Conservation (phyloP, 30 jellyfish, hydroid and myxozoan genomes). For the Hydra vulgaris region DNA sequence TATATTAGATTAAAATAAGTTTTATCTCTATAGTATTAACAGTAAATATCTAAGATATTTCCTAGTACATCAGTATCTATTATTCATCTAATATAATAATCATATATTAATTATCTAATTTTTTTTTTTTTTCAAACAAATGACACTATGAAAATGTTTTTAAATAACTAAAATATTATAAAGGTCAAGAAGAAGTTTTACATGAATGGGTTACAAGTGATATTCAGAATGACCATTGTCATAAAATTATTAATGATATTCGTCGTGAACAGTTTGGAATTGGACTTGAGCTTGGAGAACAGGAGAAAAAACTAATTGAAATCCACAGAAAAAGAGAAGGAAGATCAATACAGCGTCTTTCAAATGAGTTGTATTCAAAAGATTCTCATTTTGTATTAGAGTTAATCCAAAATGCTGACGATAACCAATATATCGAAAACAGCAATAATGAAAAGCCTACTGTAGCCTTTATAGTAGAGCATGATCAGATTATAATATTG, state of each 20-base stretch:
- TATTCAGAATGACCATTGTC: background rate
- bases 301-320: slow-evolving; percentile 23
- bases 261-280: slow-evolving; percentile 52
- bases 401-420: slow-evolving; percentile 81
- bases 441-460: slow-evolving; percentile 55
- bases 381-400: slow-evolving; percentile 81
- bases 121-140: too few relatives aligned
- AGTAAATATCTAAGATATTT: too few relatives aligned
- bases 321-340: slow-evolving; percentile 51
- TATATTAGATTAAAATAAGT: too few relatives aligned
- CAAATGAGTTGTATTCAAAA: slow-evolving; percentile 68
- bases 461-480: slow-evolving; percentile 53
- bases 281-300: slow-evolving; percentile 47
- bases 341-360: slow-evolving; percentile 49
- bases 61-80: too few relatives aligned
- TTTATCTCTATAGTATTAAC: too few relatives aligned
- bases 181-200: too few relatives aligned
- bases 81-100: too few relatives aligned
- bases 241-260: slow-evolving; percentile 34
- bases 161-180: too few relatives aligned
- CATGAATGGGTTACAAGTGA: too few relatives aligned
- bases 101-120: too few relatives aligned
- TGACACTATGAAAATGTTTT: too few relatives aligned
- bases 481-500: slow-evolving; percentile 26
- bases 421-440: slow-evolving; percentile 15